Evolutionary conservation across 2,113 vertebrate species (phyloP).

Genomic region (Chiloscyllium plagiosum): DNA sequence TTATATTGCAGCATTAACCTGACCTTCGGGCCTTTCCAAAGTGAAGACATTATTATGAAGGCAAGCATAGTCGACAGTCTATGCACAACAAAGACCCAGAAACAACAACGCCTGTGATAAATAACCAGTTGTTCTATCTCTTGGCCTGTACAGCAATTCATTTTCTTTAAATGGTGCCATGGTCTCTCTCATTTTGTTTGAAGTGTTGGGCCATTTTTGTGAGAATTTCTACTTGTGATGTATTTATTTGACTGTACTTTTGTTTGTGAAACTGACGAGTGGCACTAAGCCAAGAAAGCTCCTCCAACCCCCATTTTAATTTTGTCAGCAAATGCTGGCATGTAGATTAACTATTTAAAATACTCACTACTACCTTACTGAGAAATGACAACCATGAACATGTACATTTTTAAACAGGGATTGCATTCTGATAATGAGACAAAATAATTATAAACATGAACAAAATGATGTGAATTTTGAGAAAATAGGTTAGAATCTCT

Average conservation of each 20-base stretch:
- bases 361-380: neutral
- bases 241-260: neutral
- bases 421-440: neutral
- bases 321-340: neutral
- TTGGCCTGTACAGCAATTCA: neutral
- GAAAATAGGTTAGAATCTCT: neutral
- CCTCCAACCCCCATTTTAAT: neutral
- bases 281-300: neutral
- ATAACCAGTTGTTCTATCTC: neutral
- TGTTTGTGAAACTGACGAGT: neutral
- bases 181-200: neutral
- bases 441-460: neutral
- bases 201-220: neutral
- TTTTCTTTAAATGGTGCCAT: neutral
- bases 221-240: neutral
- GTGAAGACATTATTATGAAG: neutral
- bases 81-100: neutral
- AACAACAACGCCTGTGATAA: neutral
- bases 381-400: neutral
- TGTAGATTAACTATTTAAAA: neutral
- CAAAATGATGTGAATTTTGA: neutral
- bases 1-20: neutral
- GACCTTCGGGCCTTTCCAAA: neutral
- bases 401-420: neutral
- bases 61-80: neutral